Evolutionary conservation across 2,113 vertebrate genomes (phyloP).

Genomic region (Bubalus kerabau): DNA sequence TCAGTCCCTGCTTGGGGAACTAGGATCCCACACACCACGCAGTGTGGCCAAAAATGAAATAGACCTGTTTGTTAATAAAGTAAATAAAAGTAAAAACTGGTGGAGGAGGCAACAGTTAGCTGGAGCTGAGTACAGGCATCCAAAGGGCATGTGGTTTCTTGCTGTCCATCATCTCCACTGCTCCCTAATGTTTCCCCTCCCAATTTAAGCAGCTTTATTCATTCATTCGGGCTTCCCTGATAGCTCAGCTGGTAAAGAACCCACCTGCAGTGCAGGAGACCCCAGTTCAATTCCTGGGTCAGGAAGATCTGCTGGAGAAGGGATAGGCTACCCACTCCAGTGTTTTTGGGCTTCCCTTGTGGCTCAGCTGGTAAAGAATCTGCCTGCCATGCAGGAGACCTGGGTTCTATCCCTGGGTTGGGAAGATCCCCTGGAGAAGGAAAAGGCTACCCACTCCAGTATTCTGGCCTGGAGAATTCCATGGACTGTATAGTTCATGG

Average conservation of each 20-base stretch:
- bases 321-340: background rate
- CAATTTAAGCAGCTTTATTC: background rate
- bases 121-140: background rate
- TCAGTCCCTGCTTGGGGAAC: background rate
- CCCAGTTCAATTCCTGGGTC: rapidly evolving
- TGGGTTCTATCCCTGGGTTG: background rate
- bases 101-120: background rate
- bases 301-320: rapidly evolving
- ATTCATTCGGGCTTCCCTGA: background rate
- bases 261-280: background rate
- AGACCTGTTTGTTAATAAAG: background rate
- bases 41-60: background rate
- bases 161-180: background rate
- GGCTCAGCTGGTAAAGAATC: background rate
- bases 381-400: background rate
- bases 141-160: background rate
- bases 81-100: background rate
- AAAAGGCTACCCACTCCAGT: background rate
- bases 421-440: background rate
- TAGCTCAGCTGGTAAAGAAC: background rate
- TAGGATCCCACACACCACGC: background rate
- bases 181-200: background rate
- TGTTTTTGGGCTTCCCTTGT: background rate
- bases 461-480: background rate
- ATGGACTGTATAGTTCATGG: background rate